Evolutionary conservation across 2,797 vertebrate species (phyloP), one percentile per base, ranked within the genome.

Genomic region (Luscinia luscinia): DNA sequence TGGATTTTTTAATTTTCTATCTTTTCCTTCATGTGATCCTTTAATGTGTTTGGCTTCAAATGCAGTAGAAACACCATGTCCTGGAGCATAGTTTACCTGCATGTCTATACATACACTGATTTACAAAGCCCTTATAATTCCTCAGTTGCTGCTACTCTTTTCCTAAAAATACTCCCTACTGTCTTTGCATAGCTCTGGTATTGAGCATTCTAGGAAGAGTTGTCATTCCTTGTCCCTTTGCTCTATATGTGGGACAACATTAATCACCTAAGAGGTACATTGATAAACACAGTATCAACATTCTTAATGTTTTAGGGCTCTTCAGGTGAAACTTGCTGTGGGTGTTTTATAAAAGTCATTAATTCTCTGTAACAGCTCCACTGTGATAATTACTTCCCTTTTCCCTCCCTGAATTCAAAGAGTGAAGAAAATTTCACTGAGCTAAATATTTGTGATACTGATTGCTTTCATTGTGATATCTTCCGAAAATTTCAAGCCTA

Each of bases 1-100:
- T 72, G 28, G 28, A 55, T 78, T 94, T 90, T 83, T 83, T 27
- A 9, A 8, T 28, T 54, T 85, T 88, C 78, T 49, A n/a, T 59
- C 48, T 69, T 84, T 58, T 68, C 52, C 12, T 82, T 82, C 36
- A 11, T 62, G 28, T 55, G n/a, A 66, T 89, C 27, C 28, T 83
- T 83, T 87, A 51, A n/a, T 46, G 19, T 64, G 22, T 78, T 89
- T 94, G 43, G 30, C 46, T 92, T 94, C 46, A 94, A 90, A 77
- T n/a, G 28, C 15, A 16, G 9, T 30, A 54, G 22, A 66, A 82
- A 17, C 27, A 58, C 38, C 34, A 11, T 48, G 38, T 81, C 38
- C 54, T 87, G 74, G 48, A 61, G 38, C 61, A 59, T 2, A 26
- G n/a, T 45, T 81, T 38, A 19, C 55, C 51, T 67, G 24, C 7